Conservation (phyloP, 2,797 vertebrate species). For the Gallinago stenura region DNA sequence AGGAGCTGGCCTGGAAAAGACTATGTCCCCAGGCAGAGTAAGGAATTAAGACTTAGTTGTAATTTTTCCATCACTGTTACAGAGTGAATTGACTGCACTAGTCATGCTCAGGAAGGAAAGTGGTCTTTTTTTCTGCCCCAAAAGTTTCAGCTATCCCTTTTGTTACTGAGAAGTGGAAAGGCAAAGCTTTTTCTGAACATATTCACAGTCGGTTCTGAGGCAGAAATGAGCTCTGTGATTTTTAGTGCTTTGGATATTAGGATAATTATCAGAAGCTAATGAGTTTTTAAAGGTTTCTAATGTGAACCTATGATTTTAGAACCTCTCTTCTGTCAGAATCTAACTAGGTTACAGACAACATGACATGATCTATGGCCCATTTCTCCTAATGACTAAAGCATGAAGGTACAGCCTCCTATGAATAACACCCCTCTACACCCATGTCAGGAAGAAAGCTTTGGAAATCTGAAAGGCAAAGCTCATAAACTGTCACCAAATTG, state of each 20-base stretch:
- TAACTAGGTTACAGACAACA: conserved; percentile 77
- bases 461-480: conserved; percentile 21
- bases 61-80: conserved; percentile 32
- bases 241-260: conserved; percentile 76
- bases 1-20: conserved; percentile 45
- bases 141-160: conserved; percentile 37
- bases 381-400: conserved; percentile 74
- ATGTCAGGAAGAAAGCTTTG: not conserved
- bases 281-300: conserved; percentile 80
- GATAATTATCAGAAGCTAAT: conserved; percentile 79
- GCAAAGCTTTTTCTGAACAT: conserved; percentile 49
- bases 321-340: conserved; percentile 64
- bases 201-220: conserved; percentile 53
- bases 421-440: conserved; percentile 39
- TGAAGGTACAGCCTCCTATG: conserved; percentile 39
- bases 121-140: conserved; percentile 14
- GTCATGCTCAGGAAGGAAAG: not conserved
- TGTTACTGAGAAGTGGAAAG: conserved; percentile 52
- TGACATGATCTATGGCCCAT: conserved; percentile 76
- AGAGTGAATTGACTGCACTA: conserved; percentile 24
- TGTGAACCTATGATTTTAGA: conserved; percentile 76
- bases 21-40: not conserved
- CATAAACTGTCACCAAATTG: not conserved
- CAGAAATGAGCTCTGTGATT: conserved; percentile 73
- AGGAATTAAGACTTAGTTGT: conserved; percentile 45